These are phyloP conservation scores for Regulus satrapa DNA, from an alignment of 2,113 vertebrate species.

Conservation along the genomic window DNA sequence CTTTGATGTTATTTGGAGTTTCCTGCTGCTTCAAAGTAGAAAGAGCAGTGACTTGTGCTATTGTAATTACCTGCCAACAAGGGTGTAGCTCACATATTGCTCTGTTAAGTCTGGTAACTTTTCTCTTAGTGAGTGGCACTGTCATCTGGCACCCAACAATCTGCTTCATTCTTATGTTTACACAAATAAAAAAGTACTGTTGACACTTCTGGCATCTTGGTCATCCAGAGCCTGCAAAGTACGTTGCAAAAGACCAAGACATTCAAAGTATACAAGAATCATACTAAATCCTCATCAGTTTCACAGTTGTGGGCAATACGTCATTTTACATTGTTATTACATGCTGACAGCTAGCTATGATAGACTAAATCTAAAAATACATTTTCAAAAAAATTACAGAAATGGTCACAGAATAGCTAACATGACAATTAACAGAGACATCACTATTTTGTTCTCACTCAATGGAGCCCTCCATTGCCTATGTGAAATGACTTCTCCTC, in stretches of 20 bases:
- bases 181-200: background rate
- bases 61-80: background rate
- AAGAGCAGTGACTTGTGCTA: background rate
- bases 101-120: no score
- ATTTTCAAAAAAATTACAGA: background rate
- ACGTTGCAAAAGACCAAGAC: background rate
- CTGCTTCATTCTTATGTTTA: background rate
- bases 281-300: background rate
- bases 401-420: background rate
- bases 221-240: background rate
- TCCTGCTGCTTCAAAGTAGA: background rate
- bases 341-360: background rate
- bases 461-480: background rate
- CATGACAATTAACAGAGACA: background rate
- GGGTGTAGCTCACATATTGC: background rate
- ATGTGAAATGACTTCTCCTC: background rate
- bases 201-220: background rate
- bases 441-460: background rate
- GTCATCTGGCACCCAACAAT: background rate
- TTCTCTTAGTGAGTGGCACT: background rate
- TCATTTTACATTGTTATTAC: background rate
- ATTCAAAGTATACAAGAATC: background rate
- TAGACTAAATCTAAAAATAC: background rate
- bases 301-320: background rate
- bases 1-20: conserved; percentile 27